Evolutionary conservation across 2,888 invertebrate species (phyloP), one percentile per base, ranked within the genome.

Genomic region (Escarpia spicata): DNA sequence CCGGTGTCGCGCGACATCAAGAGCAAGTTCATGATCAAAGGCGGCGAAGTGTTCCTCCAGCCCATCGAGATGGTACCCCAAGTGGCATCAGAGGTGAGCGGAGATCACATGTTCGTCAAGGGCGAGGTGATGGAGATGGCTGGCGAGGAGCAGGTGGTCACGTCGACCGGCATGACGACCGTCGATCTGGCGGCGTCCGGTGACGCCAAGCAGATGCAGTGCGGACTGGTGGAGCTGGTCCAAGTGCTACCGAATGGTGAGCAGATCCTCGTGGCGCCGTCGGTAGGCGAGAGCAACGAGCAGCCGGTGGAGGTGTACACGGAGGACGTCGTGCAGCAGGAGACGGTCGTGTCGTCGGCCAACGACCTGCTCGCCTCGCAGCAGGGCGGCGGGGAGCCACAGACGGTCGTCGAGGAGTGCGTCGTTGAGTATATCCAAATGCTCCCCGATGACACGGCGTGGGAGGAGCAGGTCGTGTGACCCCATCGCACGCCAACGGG

Each of bases 121-220:
- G 75, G 75, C 75, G 75, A 75, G 75, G 75, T 75, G 75, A 75
- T 75, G 75, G 75, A 75, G n/a, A 75, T 75, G 75, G 75, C 19
- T 6, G 75, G 75, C n/a, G 75, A 75, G 75, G 75, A 75, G 75
- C 75, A 75, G 75, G 75, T 75, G 4, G 75, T 75, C 75, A 19
- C 75, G n/a, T 75, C 75, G 75, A 75, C 75, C 4, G 75, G 75
- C 75, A 6, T 75, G 75, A 26, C 75, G 4, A n/a, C 75, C 75
- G 75, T 75, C 75, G 75, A 75, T 6, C n/a, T 75, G 75, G 75
- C 75, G 75, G 75, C 75, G 75, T 75, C 75, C 75, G 75, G 75
- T 26, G 75, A 75, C 75, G 75, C 75, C 6, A 75, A 75, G 19
- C 75, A 75, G 75, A 26, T 75, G 3, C 75, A 52, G 52, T 15